Evolutionary conservation across 1,140 invertebrate genomes (phyloP).

Genomic region (Cotesia glomerata): DNA sequence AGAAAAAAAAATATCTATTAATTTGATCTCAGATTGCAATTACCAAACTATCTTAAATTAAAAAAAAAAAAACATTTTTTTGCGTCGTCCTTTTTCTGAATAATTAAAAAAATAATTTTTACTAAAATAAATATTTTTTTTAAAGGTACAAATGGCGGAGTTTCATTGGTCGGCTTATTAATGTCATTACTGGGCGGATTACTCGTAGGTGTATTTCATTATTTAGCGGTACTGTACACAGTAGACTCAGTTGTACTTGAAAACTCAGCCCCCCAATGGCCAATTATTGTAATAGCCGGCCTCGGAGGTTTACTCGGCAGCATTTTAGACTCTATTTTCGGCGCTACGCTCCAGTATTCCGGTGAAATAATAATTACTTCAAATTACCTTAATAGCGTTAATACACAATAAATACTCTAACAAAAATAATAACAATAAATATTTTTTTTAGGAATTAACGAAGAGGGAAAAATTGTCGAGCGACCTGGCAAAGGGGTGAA

Average conservation of each 20-base stretch:
- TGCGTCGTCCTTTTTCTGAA: too few species aligned
- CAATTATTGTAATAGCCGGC: constrained; percentile 74
- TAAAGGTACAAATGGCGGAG: constrained; percentile 83
- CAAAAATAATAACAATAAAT: too few species aligned
- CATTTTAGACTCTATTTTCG: constrained; percentile 82
- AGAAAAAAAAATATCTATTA: too few species aligned
- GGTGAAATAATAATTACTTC: constrained; percentile 62
- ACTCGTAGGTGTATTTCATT: constrained; percentile 76
- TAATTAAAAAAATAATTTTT: too few species aligned
- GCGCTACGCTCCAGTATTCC: constrained; percentile 85
- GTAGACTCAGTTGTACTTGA: constrained; percentile 67
- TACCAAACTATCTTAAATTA: too few species aligned
- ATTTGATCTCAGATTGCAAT: too few species aligned
- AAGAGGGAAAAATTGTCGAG: constrained; percentile 76
- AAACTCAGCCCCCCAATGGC: constrained; percentile 80
- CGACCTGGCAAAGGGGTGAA: constrained; percentile 73
- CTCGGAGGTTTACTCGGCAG: constrained; percentile 81
- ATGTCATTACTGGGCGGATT: constrained; percentile 79
- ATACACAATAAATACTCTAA: too few species aligned
- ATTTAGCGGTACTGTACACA: constrained; percentile 71
- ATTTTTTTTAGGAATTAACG: constrained; percentile 70
- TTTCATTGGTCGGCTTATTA: constrained; percentile 74
- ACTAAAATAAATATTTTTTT: constrained; percentile 19
- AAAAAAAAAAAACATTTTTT: too few species aligned
- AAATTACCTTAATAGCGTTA: too few species aligned